phyloP scores from a whole-genome alignment of 2,113 vertebrate genomes.

The Syngnathus scovelli region DNA sequence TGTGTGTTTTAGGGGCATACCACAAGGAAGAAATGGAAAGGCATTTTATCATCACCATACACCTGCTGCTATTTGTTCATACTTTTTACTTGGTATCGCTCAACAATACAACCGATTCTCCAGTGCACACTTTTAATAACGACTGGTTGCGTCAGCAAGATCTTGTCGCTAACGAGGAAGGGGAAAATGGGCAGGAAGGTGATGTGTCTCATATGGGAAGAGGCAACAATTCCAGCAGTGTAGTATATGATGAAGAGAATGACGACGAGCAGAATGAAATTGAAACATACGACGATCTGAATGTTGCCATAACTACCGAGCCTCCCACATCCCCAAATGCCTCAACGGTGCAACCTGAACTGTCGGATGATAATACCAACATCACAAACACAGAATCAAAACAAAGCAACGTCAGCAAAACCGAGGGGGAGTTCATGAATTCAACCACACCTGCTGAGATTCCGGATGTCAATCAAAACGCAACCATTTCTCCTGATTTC shows the following conservation, averaged over 20 bases:
- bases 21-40: slow-evolving; percentile 40
- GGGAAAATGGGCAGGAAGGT: background rate
- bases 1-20: slow-evolving; percentile 38
- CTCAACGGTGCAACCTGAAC: background rate
- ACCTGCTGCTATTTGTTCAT: slow-evolving; percentile 54
- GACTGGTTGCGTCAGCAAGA: slow-evolving; percentile 39
- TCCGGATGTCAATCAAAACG: background rate
- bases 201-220: background rate
- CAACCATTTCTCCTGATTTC: background rate
- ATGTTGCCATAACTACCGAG: background rate
- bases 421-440: slow-evolving; percentile 3
- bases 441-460: background rate
- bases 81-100: slow-evolving; percentile 24
- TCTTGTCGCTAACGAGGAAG: background rate
- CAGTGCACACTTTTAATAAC: slow-evolving; percentile 25
- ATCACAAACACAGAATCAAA: slow-evolving; percentile 7
- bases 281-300: background rate
- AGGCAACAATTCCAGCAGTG: background rate
- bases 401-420: slow-evolving; percentile 18
- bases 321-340: background rate
- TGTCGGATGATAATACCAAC: background rate
- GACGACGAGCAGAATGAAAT: background rate
- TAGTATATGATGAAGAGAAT: background rate
- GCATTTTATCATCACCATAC: slow-evolving; percentile 28
- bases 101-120: slow-evolving; percentile 32